Evolutionary conservation across 1,140 invertebrate genomes (phyloP), one percentile per base, ranked within the genome.

Genomic region (Cherax destructor): DNA sequence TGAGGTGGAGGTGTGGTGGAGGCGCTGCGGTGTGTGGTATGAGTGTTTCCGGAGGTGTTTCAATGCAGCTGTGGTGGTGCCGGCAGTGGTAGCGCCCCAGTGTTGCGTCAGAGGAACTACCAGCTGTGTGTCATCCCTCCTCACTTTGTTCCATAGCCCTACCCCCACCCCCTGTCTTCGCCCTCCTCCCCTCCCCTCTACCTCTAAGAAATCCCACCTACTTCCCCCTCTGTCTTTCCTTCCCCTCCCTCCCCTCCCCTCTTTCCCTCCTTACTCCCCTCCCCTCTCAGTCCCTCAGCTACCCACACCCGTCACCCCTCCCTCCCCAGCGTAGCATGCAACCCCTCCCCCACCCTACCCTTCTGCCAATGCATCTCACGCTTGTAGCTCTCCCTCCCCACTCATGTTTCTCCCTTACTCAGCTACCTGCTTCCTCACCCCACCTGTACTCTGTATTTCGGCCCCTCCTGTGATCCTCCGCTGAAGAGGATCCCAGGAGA

Each of bases 81-180:
- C 59, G 86, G 61, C 86, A 47, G 77, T 65, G 41, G n/a, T 61
- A 41, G 50, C 86, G 74, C 84, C 69, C 85, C 30, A 3, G 24
- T 61, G 85, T 87, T 87, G 85, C 74, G 74, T 78, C 76, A 78
- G 52, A 47, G 85, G 52, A 56, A 52, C 84, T 77, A 24, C 13
- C 50, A 41, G 74, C 84, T n/a, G n/a, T n/a, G 69, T 61, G 50
- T 16, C 61, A 6, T 13, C 6, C 11, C 52, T 13, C 52, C 52
- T 10, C 52, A n/a, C n/a, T n/a, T n/a, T 13, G 7, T 56, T 13
- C 61, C 61, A n/a, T n/a, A n/a, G 5, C 61, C 61, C 61, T 69
- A 41, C 61, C 61, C 61, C 16, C 18, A n/a, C 49, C 79, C 24
- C 49, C 49, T n/a, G 18, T 49, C 24, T 56, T 21, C 79, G 7